phyloP scores from a whole-genome alignment of 1,140 invertebrate genomes.

The Drosophila miranda region DNA sequence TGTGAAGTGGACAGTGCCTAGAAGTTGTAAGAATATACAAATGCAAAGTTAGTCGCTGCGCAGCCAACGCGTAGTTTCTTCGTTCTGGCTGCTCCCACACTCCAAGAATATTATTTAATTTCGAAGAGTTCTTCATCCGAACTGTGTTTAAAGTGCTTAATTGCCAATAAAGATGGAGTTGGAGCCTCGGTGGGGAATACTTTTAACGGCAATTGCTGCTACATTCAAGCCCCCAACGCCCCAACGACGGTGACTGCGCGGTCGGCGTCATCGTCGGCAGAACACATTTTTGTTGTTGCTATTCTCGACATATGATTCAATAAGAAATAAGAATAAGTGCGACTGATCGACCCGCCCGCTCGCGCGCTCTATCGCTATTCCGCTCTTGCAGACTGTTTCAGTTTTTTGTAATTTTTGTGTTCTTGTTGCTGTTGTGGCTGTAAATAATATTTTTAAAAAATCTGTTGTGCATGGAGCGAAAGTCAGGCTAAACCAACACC shows the following conservation, averaged over 20 bases:
- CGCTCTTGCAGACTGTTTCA: constrained; percentile 37
- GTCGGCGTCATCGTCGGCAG: constrained; percentile 38
- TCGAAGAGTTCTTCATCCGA: not conserved
- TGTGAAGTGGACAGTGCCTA: too few species aligned
- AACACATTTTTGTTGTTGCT: constrained; percentile 76
- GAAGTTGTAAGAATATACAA: too few species aligned
- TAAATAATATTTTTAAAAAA: constrained; percentile 62
- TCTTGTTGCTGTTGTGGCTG: constrained; percentile 28
- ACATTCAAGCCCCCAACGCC: constrained; percentile 40
- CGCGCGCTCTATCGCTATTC: constrained; percentile 10
- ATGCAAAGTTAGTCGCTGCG: constrained; percentile 15
- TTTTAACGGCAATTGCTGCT: not conserved
- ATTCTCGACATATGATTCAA: constrained; percentile 82
- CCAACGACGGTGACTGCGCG: constrained; percentile 46
- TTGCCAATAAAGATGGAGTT: not conserved
- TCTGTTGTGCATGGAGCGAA: constrained; percentile 37
- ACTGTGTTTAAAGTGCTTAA: not conserved
- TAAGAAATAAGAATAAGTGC: constrained; percentile 74
- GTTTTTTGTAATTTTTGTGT: constrained; percentile 63
- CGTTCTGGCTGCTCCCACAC: constrained; percentile 1
- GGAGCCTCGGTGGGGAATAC: too few species aligned
- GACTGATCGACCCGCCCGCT: constrained; percentile 44
- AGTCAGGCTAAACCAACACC: constrained; percentile 20
- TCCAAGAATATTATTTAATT: constrained; percentile 53
- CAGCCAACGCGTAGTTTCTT: constrained; percentile 56